Conservation (phyloP, 2,797 vertebrate genomes). For the Pangasius macronema region DNA sequence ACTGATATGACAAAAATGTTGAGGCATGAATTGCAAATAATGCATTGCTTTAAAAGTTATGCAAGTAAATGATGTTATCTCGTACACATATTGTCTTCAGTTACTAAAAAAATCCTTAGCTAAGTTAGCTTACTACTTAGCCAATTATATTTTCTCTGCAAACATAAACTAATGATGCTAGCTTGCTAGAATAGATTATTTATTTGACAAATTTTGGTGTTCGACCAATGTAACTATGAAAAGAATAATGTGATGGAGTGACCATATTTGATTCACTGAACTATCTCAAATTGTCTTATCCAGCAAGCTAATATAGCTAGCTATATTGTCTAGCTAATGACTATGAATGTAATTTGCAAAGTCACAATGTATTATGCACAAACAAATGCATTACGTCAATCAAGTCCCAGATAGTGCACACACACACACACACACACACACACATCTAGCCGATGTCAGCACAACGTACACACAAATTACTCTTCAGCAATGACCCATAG, state of each 20-base stretch:
- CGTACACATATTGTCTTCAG: not conserved
- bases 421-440: not conserved
- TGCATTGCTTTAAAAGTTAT: not conserved
- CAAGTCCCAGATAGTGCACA: not conserved
- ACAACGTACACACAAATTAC: constrained; percentile 5
- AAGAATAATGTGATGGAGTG: constrained; percentile 12
- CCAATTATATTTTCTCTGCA: not conserved
- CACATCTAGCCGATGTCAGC: not conserved
- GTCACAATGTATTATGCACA: constrained; percentile 14
- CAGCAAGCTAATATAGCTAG: constrained; percentile 13
- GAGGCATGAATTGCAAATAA: not conserved
- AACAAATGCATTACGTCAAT: not conserved
- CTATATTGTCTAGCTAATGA: constrained; percentile 4
- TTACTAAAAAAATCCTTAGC: not conserved
- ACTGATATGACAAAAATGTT: not conserved
- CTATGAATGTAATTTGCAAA: constrained; percentile 13
- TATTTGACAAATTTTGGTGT: constrained; percentile 1
- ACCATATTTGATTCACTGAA: constrained; percentile 12
- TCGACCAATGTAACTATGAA: constrained; percentile 13
- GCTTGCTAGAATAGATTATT: constrained; percentile 8
- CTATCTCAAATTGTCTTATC: constrained; percentile 7
- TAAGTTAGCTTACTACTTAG: not conserved
- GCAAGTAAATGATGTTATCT: not conserved
- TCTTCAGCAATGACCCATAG: not conserved
- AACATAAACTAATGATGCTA: not conserved